A percentile compares a stretch with the other conserved stretches of the same genome.
phyloP scores from a whole-genome alignment of 2,797 vertebrate genomes.

The Hyperoplus immaculatus region DNA sequence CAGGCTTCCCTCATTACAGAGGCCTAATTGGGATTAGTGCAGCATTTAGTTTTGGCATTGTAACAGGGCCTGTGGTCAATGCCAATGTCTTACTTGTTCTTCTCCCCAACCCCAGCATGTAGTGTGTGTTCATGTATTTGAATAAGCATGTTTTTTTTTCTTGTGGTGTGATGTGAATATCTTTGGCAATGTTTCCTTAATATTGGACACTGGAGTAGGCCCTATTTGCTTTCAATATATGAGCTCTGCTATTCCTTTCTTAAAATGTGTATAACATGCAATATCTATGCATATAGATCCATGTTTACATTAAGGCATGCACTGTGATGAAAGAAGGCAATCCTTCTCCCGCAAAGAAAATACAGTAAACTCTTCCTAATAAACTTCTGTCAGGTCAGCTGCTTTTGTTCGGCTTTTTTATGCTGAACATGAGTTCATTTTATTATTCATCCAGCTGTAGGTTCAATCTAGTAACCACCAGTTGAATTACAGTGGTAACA shows the following conservation, averaged over 20 bases:
- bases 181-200: conserved; percentile 22
- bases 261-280: background rate
- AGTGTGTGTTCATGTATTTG: conserved; percentile 39
- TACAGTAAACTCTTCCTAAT: background rate
- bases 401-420: conserved; percentile 6
- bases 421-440: background rate
- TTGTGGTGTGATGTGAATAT: background rate
- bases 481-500: conserved; percentile 43
- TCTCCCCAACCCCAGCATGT: conserved; percentile 39
- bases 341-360: background rate
- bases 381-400: background rate
- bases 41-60: conserved; percentile 74
- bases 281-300: background rate
- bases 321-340: background rate
- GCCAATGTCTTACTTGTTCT: conserved; percentile 62
- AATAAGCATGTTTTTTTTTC: background rate
- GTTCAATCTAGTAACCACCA: conserved; percentile 34
- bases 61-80: conserved; percentile 68
- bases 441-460: conserved; percentile 21
- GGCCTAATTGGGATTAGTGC: conserved; percentile 81
- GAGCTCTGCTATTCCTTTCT: background rate
- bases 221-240: background rate
- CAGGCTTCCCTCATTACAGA: conserved; percentile 76
- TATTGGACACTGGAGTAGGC: background rate
- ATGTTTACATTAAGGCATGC: background rate